Conservation (phyloP, 2,888 invertebrate species). For the Caenorhabditis doughertyi region DNA sequence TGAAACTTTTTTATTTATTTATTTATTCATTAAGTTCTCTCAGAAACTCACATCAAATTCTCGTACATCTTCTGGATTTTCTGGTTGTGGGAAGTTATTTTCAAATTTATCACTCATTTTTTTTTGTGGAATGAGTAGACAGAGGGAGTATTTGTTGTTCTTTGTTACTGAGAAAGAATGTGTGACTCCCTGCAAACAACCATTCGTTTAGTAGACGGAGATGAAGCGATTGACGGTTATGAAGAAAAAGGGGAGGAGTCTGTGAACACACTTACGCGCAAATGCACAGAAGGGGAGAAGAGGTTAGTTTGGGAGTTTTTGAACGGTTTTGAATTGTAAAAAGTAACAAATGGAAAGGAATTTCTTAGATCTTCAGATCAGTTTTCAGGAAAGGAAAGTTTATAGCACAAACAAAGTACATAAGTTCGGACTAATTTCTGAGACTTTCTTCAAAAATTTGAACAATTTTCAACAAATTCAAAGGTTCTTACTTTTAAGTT, state of each 20-base stretch:
- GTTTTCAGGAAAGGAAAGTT: too few relatives aligned
- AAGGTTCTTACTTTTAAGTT: too few relatives aligned
- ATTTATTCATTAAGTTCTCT: not conserved
- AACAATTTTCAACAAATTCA: too few relatives aligned
- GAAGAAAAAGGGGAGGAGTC: not conserved
- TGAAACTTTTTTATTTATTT: not conserved
- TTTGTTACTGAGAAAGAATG: conserved; percentile 42
- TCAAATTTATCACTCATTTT: conserved; percentile 7
- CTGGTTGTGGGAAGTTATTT: conserved; percentile 37
- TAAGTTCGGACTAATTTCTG: too few relatives aligned
- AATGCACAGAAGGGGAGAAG: not conserved
- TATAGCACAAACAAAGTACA: too few relatives aligned
- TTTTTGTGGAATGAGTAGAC: not conserved
- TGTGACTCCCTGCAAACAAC: conserved; percentile 52
- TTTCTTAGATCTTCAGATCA: too few relatives aligned
- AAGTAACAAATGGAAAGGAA: not conserved
- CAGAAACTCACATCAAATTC: conserved; percentile 43
- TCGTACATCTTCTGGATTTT: conserved; percentile 25
- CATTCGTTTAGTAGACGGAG: conserved; percentile 53
- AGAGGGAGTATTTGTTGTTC: conserved; percentile 15
- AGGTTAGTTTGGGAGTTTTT: not conserved
- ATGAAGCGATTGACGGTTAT: conserved; percentile 29
- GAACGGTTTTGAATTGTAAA: too few relatives aligned
- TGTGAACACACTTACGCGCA: conserved; percentile 40
- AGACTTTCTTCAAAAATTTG: too few relatives aligned